Base-by-base conservation (phyloP, 2,888 invertebrate genomes). In the Cheilosia impressa region DNA sequence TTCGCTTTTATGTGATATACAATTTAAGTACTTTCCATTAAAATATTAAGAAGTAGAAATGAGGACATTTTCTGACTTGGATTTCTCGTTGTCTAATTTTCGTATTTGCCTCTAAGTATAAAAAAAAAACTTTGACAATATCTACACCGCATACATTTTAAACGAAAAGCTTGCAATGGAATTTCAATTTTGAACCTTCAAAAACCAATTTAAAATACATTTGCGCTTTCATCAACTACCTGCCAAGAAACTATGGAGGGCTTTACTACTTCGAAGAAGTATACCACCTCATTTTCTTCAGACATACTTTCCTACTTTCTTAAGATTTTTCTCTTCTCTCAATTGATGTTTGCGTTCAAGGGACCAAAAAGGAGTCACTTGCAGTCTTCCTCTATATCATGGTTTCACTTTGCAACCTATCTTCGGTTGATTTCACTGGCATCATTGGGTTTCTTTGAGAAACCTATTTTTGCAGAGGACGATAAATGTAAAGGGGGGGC, bases 11-110 rank as follows among this genome's bases (percentile, higher is more conserved):
- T 47, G 7, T 41, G 41, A 57, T 58, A 22, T 72, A 62, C 78
- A 72, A 68, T 53, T 72, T 47, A 55, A 78, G 72, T 72, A 66
- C 60, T 55, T 73, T 68, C 83, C 78, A 83, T 83, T 83, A 79
- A 83, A 83, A 68, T 68, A 78, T 79, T 73, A 73, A 73, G 63
- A 66, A 38, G 50, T 34, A 38, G 68, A 73, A 83, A 78, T 68
- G 66, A 69, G 62, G 60, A 66, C 82, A 72, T 60, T 76, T 52
- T 58, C 34, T 50, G 60, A 58, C 50, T 77, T 66, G 31, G 31
- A 60, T 45, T 65, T n/a, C 65, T 62, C 34, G 60, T 53, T 66
- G 38, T 78, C 31, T 78, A 76, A 63, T 77, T 72, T 71, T 55
- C n/a, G 31, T 17, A 34, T 27, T 34, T 47, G 17, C n/a, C 24